Conservation (phyloP, 1,140 invertebrate species). For the Drosophila repletoides region DNA sequence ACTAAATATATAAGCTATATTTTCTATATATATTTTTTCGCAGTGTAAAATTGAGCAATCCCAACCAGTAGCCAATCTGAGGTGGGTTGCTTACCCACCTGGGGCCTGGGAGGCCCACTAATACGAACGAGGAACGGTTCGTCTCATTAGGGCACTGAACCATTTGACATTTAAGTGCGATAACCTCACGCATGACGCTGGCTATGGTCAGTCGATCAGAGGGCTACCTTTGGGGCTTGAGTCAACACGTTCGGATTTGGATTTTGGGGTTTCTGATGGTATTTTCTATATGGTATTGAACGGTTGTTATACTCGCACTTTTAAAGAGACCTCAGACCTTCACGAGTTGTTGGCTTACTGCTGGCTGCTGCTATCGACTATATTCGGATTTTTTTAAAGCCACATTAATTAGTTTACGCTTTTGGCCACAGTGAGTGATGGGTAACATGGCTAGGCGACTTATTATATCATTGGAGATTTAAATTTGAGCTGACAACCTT, state of each 20-base stretch:
- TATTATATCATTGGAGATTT: neutral
- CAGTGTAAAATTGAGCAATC: slow-evolving; percentile 44
- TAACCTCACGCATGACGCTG: slow-evolving; percentile 52
- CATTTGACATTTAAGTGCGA: slow-evolving; percentile 67
- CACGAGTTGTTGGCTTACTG: neutral
- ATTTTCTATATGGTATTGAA: slow-evolving; percentile 5
- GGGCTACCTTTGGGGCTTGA: neutral
- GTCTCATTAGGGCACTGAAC: slow-evolving; percentile 71
- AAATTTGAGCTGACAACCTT: slow-evolving; percentile 1
- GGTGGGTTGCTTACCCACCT: too few relatives aligned
- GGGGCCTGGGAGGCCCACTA: too few relatives aligned
- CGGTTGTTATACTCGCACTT: too few relatives aligned
- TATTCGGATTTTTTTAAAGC: neutral
- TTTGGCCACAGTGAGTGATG: neutral
- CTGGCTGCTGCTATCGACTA: too few relatives aligned
- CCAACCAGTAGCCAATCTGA: slow-evolving; percentile 21
- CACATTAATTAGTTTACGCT: slow-evolving; percentile 2
- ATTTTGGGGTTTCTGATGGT: slow-evolving; percentile 1
- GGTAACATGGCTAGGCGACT: neutral
- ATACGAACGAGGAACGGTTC: neutral
- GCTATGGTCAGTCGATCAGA: slow-evolving; percentile 9
- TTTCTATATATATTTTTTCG: too few relatives aligned
- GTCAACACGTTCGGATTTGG: too few relatives aligned
- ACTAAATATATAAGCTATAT: too few relatives aligned
- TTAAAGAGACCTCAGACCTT: slow-evolving; percentile 8